phyloP scores from a whole-genome alignment of 2,888 invertebrate species.

The Drosophila percnosoma region DNA sequence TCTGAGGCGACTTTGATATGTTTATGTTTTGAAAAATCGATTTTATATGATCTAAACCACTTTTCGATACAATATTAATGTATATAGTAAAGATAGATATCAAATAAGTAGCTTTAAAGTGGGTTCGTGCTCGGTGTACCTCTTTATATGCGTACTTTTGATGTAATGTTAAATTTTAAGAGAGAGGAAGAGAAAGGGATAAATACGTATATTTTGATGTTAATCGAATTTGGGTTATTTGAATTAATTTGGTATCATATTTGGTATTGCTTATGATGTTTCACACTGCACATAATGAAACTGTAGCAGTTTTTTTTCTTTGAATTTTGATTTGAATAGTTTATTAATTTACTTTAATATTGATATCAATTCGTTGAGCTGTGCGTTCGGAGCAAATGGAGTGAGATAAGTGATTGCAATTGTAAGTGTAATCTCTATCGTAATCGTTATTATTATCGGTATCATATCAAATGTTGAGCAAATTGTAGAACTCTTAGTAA shows the following conservation, averaged over 20 bases:
- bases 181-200: background rate
- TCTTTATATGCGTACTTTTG: constrained; percentile 2
- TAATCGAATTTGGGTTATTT: constrained; percentile 11
- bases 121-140: constrained; percentile 5
- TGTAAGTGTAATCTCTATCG: constrained; percentile 1
- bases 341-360: constrained; percentile 29
- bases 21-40: constrained; percentile 50
- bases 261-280: constrained; percentile 32
- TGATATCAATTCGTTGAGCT: constrained; percentile 42
- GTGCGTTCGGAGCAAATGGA: constrained; percentile 51
- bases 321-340: constrained; percentile 24
- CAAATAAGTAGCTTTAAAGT: constrained; percentile 5
- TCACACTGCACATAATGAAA: constrained; percentile 50
- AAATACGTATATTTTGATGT: background rate
- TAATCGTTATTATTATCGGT: constrained; percentile 10
- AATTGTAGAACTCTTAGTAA: background rate
- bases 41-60: constrained; percentile 27
- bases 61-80: constrained; percentile 16
- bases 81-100: constrained; percentile 13
- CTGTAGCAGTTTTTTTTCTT: constrained; percentile 8
- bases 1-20: constrained; percentile 57
- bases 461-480: constrained; percentile 5
- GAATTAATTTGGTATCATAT: constrained; percentile 17
- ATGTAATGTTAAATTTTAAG: constrained; percentile 15
- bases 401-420: constrained; percentile 21